phyloP scores from a whole-genome alignment of 2,888 invertebrate genomes.

The Phanerotoma sp. region DNA sequence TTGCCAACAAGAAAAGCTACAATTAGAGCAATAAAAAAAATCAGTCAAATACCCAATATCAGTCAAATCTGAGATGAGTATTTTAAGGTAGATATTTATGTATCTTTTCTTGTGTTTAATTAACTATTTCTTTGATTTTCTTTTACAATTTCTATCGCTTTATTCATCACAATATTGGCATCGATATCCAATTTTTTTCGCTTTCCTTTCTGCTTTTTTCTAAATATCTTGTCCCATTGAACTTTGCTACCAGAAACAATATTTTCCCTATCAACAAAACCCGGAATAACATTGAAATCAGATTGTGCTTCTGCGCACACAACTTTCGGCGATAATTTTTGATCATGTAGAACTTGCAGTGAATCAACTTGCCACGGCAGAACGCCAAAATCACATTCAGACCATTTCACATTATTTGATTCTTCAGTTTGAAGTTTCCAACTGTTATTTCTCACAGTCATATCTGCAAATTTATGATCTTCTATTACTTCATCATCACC shows the following conservation, averaged over 20 bases:
- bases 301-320: too few species aligned
- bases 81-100: conserved; percentile 18
- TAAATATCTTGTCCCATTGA: conserved; percentile 47
- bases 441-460: conserved; percentile 39
- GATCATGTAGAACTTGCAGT: too few species aligned
- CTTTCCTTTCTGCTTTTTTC: conserved; percentile 38
- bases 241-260: conserved; percentile 43
- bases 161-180: conserved; percentile 37
- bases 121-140: conserved; percentile 14
- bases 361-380: conserved; percentile 58
- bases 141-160: conserved; percentile 40
- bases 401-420: conserved; percentile 55
- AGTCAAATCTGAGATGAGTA: neutral
- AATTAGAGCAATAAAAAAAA: too few species aligned
- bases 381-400: conserved; percentile 59
- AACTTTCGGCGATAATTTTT: too few species aligned
- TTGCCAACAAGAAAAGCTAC: too few species aligned
- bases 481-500: conserved; percentile 3
- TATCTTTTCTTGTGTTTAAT: conserved; percentile 13
- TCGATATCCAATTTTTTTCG: conserved; percentile 36
- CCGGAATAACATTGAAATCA: conserved; percentile 40
- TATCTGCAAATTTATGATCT: conserved; percentile 34
- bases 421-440: conserved; percentile 41
- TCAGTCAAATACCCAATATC: too few species aligned
- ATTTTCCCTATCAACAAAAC: conserved; percentile 40